Percentiles rank a stretch among this genome's conserved stretches.
Evolutionary conservation across 2,797 vertebrate genomes (phyloP).

Genomic region (Channallabes apus): DNA sequence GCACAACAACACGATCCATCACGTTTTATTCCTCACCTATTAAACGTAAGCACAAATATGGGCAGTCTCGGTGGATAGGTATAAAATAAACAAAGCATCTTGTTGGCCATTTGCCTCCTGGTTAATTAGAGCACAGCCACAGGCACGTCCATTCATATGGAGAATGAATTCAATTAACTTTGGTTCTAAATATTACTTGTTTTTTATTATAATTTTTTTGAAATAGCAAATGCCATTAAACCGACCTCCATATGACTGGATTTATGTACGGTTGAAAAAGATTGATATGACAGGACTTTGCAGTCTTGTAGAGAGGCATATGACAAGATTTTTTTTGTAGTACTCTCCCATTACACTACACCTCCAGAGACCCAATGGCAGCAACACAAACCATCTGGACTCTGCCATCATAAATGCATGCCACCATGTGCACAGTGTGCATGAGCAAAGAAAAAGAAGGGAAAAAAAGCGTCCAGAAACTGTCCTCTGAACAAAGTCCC

Average conservation of each 20-base stretch:
- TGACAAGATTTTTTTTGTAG: neutral
- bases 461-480: constrained; percentile 35
- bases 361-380: constrained; percentile 19
- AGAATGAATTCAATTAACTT: neutral
- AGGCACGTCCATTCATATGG: neutral
- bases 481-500: constrained; percentile 44
- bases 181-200: neutral
- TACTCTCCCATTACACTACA: neutral
- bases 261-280: neutral
- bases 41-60: neutral
- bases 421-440: constrained; percentile 14
- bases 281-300: neutral
- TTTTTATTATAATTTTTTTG: neutral
- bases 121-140: constrained; percentile 10
- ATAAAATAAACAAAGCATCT: neutral
- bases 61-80: neutral
- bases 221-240: too few relatives aligned
- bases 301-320: neutral
- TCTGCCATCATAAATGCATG: constrained; percentile 1
- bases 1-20: neutral
- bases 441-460: constrained; percentile 3
- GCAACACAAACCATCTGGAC: constrained; percentile 48
- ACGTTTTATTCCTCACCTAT: neutral
- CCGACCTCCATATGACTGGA: neutral
- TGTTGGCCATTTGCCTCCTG: neutral